Percentiles rank a stretch among this genome's conserved stretches.
Conservation (phyloP, 2,113 vertebrate genomes). For the Chunga burmeisteri region DNA sequence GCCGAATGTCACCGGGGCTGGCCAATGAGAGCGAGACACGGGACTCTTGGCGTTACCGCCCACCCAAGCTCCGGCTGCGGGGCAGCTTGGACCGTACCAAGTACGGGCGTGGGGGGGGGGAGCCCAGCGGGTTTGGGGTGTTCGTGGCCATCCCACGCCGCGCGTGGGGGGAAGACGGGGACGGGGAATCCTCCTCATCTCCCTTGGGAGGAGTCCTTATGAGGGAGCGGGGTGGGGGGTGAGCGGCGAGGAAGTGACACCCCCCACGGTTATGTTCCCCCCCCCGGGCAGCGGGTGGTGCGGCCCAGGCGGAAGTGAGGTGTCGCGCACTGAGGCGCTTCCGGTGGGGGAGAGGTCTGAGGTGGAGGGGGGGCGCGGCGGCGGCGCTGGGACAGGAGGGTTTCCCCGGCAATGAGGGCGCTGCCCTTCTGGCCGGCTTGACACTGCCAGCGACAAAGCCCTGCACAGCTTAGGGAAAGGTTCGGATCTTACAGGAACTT, state of each 20-base stretch:
- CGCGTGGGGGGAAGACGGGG: accelerated
- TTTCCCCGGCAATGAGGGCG: no score
- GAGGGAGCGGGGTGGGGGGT: accelerated
- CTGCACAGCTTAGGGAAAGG: no score
- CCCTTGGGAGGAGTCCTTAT: accelerated
- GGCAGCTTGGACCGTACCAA: not conserved
- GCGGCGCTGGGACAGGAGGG: no score
- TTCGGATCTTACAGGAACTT: no score
- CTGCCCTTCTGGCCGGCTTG: no score
- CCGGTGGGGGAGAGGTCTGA: not conserved
- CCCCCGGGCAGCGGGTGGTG: not conserved
- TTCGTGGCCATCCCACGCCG: accelerated
- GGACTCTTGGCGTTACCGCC: not conserved
- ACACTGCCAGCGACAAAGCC: no score
- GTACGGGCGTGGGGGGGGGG: accelerated
- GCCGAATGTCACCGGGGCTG: not conserved
- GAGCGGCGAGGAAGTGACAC: accelerated
- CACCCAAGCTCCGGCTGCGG: not conserved
- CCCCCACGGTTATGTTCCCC: accelerated
- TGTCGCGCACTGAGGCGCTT: not conserved
- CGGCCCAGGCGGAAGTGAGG: slow-evolving; percentile 23
- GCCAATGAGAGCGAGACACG: slow-evolving; percentile 53
- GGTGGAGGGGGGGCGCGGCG: not conserved
- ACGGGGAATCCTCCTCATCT: accelerated
- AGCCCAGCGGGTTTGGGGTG: accelerated